Evolutionary conservation across 2,113 vertebrate genomes (phyloP).

Genomic region (Ginglymostoma cirratum): DNA sequence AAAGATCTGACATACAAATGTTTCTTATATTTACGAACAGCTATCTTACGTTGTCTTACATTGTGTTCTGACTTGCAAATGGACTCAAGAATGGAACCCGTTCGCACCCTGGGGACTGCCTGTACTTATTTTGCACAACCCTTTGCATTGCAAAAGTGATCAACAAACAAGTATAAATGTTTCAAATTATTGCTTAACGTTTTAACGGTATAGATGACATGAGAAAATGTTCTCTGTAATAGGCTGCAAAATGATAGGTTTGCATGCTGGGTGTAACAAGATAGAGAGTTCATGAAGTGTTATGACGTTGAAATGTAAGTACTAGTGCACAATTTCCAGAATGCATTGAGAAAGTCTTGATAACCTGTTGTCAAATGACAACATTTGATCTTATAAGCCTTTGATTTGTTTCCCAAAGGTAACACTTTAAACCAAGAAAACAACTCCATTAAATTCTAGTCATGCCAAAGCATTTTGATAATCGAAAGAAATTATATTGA

Average conservation of each 20-base stretch:
- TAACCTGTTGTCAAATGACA: constrained; percentile 40
- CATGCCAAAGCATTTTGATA: constrained; percentile 21
- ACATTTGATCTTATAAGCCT: constrained; percentile 41
- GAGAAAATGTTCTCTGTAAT: background rate
- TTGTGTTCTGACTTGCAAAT: too few relatives aligned
- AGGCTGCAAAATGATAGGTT: too few relatives aligned
- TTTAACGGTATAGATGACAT: background rate
- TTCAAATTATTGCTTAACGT: background rate
- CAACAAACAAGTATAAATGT: background rate
- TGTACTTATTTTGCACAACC: background rate
- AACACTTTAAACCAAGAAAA: constrained; percentile 40
- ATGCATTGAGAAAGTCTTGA: background rate
- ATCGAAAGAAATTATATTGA: background rate
- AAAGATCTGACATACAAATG: too few relatives aligned
- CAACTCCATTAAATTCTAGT: constrained; percentile 45
- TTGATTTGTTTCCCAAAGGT: constrained; percentile 41
- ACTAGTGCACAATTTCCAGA: background rate
- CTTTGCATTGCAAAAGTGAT: background rate
- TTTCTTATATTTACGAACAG: too few relatives aligned
- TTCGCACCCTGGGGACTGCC: too few relatives aligned
- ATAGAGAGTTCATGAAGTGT: background rate
- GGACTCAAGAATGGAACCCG: too few relatives aligned
- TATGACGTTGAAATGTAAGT: background rate
- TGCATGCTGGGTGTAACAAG: background rate
- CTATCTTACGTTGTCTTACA: too few relatives aligned